Evolutionary conservation across 2,888 invertebrate species (phyloP).

Genomic region (Pseudolycoriella hygida): DNA sequence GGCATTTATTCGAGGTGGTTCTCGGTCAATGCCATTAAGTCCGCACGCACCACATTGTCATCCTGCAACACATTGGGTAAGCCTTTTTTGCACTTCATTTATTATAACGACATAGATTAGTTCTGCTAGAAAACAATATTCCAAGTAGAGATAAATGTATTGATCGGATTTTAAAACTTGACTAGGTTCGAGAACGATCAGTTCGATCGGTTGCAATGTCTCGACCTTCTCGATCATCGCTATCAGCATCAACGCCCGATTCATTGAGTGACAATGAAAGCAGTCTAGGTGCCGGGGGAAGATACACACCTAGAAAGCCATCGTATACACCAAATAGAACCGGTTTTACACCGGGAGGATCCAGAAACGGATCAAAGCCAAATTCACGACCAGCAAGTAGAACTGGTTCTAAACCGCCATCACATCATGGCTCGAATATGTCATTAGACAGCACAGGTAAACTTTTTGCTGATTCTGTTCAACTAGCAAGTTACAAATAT

Average conservation of each 20-base stretch:
- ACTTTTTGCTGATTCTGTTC: neutral
- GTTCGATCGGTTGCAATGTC: slow-evolving; percentile 84
- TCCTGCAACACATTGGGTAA: slow-evolving; percentile 47
- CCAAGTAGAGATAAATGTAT: neutral
- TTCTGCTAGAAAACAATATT: neutral
- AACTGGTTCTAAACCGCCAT: slow-evolving; percentile 80
- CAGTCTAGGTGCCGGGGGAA: slow-evolving; percentile 48
- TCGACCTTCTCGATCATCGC: slow-evolving; percentile 54
- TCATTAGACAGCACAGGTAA: slow-evolving; percentile 76
- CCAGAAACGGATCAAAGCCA: slow-evolving; percentile 55
- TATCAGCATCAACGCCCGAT: slow-evolving; percentile 77
- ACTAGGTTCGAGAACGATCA: slow-evolving; percentile 85
- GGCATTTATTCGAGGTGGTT: slow-evolving; percentile 44
- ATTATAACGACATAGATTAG: neutral
- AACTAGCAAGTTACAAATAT: neutral
- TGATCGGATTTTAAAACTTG: too few species aligned
- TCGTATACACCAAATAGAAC: slow-evolving; percentile 30
- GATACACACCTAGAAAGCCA: slow-evolving; percentile 46
- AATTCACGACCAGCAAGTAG: slow-evolving; percentile 72
- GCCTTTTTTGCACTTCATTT: too few species aligned
- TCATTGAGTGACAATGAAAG: slow-evolving; percentile 78
- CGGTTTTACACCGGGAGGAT: slow-evolving; percentile 59
- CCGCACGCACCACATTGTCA: slow-evolving; percentile 43
- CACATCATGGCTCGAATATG: slow-evolving; percentile 81
- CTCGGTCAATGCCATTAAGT: slow-evolving; percentile 43